Evolutionary conservation across 2,888 invertebrate species (phyloP).

Genomic region (Zootermopsis nevadensis): DNA sequence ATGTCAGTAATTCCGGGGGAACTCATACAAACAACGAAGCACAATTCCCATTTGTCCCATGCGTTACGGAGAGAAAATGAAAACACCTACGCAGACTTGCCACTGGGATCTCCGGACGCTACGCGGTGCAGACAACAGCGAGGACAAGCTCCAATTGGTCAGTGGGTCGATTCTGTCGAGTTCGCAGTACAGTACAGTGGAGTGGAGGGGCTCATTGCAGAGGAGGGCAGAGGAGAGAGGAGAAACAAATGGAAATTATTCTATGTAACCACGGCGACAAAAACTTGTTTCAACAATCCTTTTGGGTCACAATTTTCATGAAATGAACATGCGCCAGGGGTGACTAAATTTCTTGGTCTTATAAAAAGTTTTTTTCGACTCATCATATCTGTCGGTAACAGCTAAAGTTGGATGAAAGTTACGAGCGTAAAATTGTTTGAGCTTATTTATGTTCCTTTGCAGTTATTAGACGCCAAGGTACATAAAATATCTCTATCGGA

Average conservation of each 20-base stretch:
- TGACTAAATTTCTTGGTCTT: neutral
- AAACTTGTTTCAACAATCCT: conserved; percentile 8
- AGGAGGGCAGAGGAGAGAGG: neutral
- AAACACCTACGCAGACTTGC: neutral
- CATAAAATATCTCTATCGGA: too few species aligned
- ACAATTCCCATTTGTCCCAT: neutral
- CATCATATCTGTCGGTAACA: too few species aligned
- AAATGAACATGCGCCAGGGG: neutral
- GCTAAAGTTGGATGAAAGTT: too few species aligned
- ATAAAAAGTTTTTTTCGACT: neutral
- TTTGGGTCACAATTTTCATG: conserved; percentile 13
- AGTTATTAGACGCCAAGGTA: too few species aligned
- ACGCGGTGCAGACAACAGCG: neutral
- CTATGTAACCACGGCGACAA: conserved; percentile 27
- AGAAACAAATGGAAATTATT: conserved; percentile 21
- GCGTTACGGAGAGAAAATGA: neutral
- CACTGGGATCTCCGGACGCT: neutral
- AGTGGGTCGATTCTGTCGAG: neutral
- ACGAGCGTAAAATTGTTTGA: too few species aligned
- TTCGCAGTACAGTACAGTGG: neutral
- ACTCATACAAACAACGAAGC: too few species aligned
- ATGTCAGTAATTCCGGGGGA: too few species aligned
- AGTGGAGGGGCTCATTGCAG: neutral
- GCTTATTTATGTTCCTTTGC: too few species aligned
- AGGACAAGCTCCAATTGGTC: neutral